Base-by-base conservation (phyloP, 2,113 vertebrate species). In the Gadus macrocephalus region DNA sequence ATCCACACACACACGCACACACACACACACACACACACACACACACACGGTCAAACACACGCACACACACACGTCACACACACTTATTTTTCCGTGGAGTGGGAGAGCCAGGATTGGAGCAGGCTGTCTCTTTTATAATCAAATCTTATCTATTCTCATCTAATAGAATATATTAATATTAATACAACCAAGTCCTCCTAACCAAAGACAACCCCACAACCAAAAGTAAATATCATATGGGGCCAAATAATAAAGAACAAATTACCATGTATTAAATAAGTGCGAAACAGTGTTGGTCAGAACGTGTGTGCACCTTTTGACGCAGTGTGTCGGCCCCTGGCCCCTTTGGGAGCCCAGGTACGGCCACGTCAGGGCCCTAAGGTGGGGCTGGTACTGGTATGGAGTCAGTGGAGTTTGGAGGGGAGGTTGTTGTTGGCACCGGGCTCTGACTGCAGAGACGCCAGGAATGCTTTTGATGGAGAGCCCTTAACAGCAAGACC, bases 381-480 rank as follows among this genome's bases (percentile, higher is more conserved):
- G 27, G 75, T 81, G 81, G 66, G 71, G 64, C 61, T 71, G 76
- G 75, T 79, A 5, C 74, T 68, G 71, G n/a, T n/a, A n/a, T n/a
- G n/a, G 70, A 72, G 75, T 85, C 75, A 63, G 76, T 85, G 73
- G 74, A 68, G 58, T 72, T 64, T 78, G 62, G 74, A 27, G 61
- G 70, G 75, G 64, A 66, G 58, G 74, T 85, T 88, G 87, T 77
- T 88, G 85, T 85, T 90, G 87, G 88, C 86, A 81, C 75, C 60
- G 31, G 70, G 71, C 74, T 35, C 68, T 86, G 85, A 79, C 77
- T 74, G 83, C 71, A 77, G 83, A 80, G 75, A 78, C 78, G 72
- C 0, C 63, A 83, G 86, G 86, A 87, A 86, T 87, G 88, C 84
- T 78, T 85, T 85, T 83, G 81, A 85, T 78, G 77, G 78, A 76